Percentiles rank a stretch among this genome's conserved stretches.
Conservation (phyloP, 35 echinoderm and acorn worm genomes). For the Eucidaris tribuloides region DNA sequence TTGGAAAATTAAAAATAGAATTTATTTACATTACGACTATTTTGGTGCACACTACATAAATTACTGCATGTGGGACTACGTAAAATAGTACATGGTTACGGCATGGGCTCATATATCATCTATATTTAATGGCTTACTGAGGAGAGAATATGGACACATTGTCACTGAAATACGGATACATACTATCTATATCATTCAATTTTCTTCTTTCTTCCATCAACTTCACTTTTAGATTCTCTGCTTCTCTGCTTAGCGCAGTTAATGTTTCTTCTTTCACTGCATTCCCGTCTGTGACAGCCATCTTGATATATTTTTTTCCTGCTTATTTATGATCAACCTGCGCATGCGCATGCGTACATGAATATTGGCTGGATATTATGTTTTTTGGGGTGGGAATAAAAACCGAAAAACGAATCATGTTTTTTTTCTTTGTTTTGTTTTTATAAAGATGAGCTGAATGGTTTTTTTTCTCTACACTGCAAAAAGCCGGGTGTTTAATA, state of each 20-base stretch:
- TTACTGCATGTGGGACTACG: background rate
- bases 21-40: too few species aligned
- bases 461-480: too few species aligned
- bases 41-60: background rate
- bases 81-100: background rate
- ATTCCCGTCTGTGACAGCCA: conserved; percentile 17
- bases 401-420: too few species aligned
- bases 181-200: conserved; percentile 83
- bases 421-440: too few species aligned
- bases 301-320: conserved; percentile 23
- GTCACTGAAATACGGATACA: too few species aligned
- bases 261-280: conserved; percentile 65
- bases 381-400: too few species aligned
- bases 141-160: background rate
- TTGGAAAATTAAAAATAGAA: too few species aligned
- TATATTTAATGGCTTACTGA: background rate
- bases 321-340: too few species aligned
- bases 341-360: too few species aligned
- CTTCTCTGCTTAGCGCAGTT: conserved; percentile 59
- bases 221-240: conserved; percentile 73
- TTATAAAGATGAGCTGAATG: too few species aligned
- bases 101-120: background rate
- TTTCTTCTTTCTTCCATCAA: conserved; percentile 82
- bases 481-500: too few species aligned
- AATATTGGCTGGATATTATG: too few species aligned